Percentiles rank a stretch among this genome's conserved stretches.
phyloP scores from a whole-genome alignment of 2,888 invertebrate species.

The Drosophila imparisetae region DNA sequence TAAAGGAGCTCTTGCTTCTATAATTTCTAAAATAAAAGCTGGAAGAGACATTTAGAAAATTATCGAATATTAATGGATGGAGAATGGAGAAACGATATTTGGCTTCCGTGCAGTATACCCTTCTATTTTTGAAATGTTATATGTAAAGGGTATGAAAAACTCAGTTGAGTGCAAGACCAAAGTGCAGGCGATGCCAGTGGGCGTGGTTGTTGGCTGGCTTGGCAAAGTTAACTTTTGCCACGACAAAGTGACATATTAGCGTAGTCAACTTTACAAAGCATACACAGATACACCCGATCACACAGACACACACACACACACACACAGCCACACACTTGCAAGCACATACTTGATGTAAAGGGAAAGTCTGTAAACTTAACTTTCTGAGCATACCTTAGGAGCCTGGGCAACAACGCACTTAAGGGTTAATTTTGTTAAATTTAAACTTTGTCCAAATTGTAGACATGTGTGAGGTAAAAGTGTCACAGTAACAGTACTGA shows the following conservation, averaged over 20 bases:
- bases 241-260: conserved; percentile 79
- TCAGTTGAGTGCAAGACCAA: conserved; percentile 67
- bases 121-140: background rate
- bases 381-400: conserved; percentile 44
- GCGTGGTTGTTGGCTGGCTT: conserved; percentile 55
- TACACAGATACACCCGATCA: conserved; percentile 18
- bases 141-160: conserved; percentile 45
- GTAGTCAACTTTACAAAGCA: conserved; percentile 76
- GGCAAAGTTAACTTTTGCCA: conserved; percentile 78
- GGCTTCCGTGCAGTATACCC: background rate
- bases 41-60: background rate
- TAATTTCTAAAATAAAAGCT: background rate
- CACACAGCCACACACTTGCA: background rate
- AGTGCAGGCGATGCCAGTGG: conserved; percentile 64
- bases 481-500: conserved; percentile 10
- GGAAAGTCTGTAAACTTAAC: conserved; percentile 43
- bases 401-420: conserved; percentile 58
- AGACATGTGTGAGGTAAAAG: conserved; percentile 21
- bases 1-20: background rate
- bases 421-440: conserved; percentile 72
- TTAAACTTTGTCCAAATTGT: conserved; percentile 56
- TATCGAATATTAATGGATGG: background rate
- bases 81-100: background rate
- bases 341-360: conserved; percentile 1
- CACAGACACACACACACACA: conserved; percentile 4